Evolutionary conservation across 2,888 invertebrate species (phyloP).

Genomic region (Hartigia nigra): DNA sequence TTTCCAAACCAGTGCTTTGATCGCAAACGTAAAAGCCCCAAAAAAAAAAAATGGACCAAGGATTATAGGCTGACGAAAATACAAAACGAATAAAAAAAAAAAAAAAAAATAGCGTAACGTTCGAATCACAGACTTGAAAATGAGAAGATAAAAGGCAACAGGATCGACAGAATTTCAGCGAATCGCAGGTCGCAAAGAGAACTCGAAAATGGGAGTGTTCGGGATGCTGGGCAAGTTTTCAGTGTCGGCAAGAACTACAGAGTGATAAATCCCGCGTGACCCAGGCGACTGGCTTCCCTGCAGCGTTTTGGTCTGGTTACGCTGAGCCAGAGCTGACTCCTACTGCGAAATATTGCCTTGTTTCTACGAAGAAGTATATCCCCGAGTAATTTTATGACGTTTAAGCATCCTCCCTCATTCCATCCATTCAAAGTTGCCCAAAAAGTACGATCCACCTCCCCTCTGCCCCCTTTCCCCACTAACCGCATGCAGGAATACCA

Average conservation of each 20-base stretch:
- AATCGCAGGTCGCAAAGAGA: background rate
- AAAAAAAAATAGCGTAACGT: constrained; percentile 19
- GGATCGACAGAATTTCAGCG: background rate
- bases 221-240: background rate
- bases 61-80: constrained; percentile 2
- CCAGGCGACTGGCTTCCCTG: constrained; percentile 38
- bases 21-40: background rate
- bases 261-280: constrained; percentile 57
- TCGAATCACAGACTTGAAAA: background rate
- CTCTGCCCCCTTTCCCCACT: background rate
- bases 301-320: constrained; percentile 48
- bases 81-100: constrained; percentile 12
- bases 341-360: constrained; percentile 54
- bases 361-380: constrained; percentile 46
- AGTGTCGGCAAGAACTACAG: constrained; percentile 43
- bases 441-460: constrained; percentile 21
- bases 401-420: constrained; percentile 35
- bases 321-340: constrained; percentile 34
- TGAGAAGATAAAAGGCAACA: background rate
- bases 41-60: constrained; percentile 9
- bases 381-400: constrained; percentile 54
- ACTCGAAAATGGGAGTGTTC: constrained; percentile 7
- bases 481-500: background rate
- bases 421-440: constrained; percentile 18
- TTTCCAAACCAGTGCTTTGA: constrained; percentile 4